A percentile compares a stretch with the other conserved stretches of the same genome.
phyloP scores from a whole-genome alignment of 2,888 invertebrate species.

The Tetrapedia diversipes region DNA sequence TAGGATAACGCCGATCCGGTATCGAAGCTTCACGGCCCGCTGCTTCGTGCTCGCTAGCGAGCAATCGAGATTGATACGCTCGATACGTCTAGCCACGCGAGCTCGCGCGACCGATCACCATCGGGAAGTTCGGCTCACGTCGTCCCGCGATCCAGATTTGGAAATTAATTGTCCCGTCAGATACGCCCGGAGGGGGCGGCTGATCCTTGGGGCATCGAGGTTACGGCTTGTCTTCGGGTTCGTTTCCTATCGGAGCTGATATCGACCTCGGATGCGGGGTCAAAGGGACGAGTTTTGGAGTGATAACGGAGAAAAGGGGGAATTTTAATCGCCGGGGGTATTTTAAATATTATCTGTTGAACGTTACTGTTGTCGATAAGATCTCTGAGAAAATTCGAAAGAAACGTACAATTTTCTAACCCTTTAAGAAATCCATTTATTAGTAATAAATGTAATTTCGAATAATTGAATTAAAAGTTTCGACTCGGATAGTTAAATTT shows the following conservation, averaged over 20 bases:
- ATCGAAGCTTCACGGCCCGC: slow-evolving; percentile 43
- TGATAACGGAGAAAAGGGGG: too few species aligned
- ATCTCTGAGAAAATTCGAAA: too few species aligned
- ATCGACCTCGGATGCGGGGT: background rate
- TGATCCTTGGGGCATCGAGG: slow-evolving; percentile 39
- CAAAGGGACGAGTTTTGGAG: too few species aligned
- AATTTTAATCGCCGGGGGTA: too few species aligned
- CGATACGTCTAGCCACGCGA: slow-evolving; percentile 22
- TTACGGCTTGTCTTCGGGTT: slow-evolving; percentile 25
- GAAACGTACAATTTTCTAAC: too few species aligned
- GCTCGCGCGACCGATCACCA: slow-evolving; percentile 1
- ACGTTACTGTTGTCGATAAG: too few species aligned
- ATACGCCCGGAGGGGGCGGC: slow-evolving; percentile 3
- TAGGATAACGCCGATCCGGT: slow-evolving; percentile 38
- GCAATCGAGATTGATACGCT: slow-evolving; percentile 31
- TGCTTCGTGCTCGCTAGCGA: background rate
- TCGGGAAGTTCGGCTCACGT: slow-evolving; percentile 21
- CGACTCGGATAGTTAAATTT: too few species aligned
- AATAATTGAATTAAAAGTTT: too few species aligned
- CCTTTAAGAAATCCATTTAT: too few species aligned
- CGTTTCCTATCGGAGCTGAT: slow-evolving; percentile 14
- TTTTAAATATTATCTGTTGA: too few species aligned
- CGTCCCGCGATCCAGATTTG: slow-evolving; percentile 35
- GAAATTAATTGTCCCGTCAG: slow-evolving; percentile 62
- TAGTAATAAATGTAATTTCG: too few species aligned